Conservation (phyloP, 2,888 invertebrate species). For the Masnerella sp. region DNA sequence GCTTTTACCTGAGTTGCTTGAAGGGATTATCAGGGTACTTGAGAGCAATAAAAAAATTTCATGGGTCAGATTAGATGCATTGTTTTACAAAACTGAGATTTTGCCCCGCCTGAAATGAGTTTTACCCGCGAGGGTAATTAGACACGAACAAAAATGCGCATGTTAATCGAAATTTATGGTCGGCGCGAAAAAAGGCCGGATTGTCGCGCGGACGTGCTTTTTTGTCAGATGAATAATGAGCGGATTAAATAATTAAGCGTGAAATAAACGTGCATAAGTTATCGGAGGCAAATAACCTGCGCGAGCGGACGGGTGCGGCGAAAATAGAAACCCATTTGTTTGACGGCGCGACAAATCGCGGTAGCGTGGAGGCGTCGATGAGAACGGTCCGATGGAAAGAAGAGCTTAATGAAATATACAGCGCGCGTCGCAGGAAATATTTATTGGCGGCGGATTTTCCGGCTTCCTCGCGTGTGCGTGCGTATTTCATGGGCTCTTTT, state of each 20-base stretch:
- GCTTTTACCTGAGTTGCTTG: no score
- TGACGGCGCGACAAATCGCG: conserved; percentile 57
- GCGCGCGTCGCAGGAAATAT: conserved; percentile 56
- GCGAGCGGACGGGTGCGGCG: conserved; percentile 39
- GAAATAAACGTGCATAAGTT: conserved; percentile 56
- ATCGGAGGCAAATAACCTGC: conserved; percentile 51
- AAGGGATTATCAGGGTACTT: no score
- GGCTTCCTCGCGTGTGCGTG: conserved; percentile 48
- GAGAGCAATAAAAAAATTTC: no score
- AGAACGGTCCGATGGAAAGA: conserved; percentile 58
- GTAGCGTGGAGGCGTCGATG: conserved; percentile 57
- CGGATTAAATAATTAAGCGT: conserved; percentile 59
- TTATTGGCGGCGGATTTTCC: conserved; percentile 57
- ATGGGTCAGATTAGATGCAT: no score
- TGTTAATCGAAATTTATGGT: conserved; percentile 33
- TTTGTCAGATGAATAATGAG: conserved; percentile 41
- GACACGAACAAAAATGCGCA: no score
- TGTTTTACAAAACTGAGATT: no score
- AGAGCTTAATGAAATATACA: conserved; percentile 60
- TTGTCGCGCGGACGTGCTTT: conserved; percentile 19
- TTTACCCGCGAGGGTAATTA: no score
- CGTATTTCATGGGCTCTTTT: conserved; percentile 53
- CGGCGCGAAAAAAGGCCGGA: conserved; percentile 14
- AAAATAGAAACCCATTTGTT: conserved; percentile 60
- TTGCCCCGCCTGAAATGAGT: no score